Conservation (phyloP, 2,888 invertebrate species). For the Pyrrhia umbra region DNA sequence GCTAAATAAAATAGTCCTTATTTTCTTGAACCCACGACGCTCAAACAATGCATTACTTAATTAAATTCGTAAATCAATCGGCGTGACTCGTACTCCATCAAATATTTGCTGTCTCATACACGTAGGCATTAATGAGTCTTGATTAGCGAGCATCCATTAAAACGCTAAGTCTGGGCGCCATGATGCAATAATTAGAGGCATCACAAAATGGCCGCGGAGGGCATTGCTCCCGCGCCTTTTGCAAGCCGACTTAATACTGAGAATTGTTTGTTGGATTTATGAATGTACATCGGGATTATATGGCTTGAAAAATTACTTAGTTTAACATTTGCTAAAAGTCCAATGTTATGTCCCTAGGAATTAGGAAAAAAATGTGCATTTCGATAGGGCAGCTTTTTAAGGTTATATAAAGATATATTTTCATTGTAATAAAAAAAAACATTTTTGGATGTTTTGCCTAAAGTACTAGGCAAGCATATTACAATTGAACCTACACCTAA, state of each 20-base stretch:
- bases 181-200: constrained; percentile 79
- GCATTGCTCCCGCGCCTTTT: constrained; percentile 64
- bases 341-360: background rate
- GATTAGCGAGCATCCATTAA: constrained; percentile 55
- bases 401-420: too few species aligned
- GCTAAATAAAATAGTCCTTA: background rate
- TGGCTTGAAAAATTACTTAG: background rate
- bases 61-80: constrained; percentile 32
- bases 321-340: too few species aligned
- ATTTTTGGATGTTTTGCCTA: too few species aligned
- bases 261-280: constrained; percentile 23
- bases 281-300: background rate
- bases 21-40: background rate
- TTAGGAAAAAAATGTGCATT: too few species aligned
- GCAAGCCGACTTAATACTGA: constrained; percentile 30
- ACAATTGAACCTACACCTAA: too few species aligned
- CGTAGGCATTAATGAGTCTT: constrained; percentile 55
- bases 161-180: constrained; percentile 53
- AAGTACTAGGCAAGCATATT: too few species aligned
- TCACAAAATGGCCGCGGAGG: constrained; percentile 80
- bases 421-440: too few species aligned
- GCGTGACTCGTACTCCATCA: constrained; percentile 10
- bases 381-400: too few species aligned
- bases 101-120: constrained; percentile 52
- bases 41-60: background rate